These are phyloP conservation scores for Acheta domesticus DNA, from an alignment of 2,888 invertebrate genomes.

Conservation along the genomic window DNA sequence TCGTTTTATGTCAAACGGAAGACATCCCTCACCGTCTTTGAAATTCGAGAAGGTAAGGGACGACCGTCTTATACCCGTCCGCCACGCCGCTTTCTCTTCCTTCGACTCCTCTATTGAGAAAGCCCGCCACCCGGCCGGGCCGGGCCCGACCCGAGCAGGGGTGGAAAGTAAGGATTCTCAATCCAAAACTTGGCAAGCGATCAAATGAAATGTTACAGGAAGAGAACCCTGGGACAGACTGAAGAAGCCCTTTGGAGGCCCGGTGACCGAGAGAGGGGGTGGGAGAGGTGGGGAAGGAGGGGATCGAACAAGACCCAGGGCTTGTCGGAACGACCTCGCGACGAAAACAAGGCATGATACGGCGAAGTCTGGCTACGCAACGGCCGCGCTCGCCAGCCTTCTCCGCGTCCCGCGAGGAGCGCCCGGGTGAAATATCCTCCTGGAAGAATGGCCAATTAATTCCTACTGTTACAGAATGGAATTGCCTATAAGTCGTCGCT, in stretches of 20 bases:
- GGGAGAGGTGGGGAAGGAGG: slow-evolving; percentile 3
- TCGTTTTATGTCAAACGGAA: not conserved
- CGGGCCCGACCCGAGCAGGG: not conserved
- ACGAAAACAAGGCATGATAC: slow-evolving; percentile 24
- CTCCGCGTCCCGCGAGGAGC: not conserved
- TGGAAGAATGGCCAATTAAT: slow-evolving; percentile 36
- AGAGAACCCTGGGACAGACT: slow-evolving; percentile 21
- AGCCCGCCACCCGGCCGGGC: too few relatives aligned
- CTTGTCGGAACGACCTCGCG: slow-evolving; percentile 12
- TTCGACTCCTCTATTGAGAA: not conserved
- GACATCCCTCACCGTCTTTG: slow-evolving; percentile 8
- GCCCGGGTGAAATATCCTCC: slow-evolving; percentile 24
- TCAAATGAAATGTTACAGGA: slow-evolving; percentile 33
- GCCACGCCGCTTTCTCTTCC: not conserved
- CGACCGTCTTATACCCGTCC: not conserved
- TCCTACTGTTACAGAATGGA: slow-evolving; percentile 26
- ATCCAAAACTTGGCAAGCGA: slow-evolving; percentile 30
- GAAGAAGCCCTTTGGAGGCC: not conserved
- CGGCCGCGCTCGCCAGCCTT: not conserved
- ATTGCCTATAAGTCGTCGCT: slow-evolving; percentile 34
- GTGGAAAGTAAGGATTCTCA: slow-evolving; percentile 24
- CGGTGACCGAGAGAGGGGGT: not conserved
- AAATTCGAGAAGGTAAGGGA: slow-evolving; percentile 10
- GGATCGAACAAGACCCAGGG: slow-evolving; percentile 18
- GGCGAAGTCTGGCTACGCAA: not conserved